Evolutionary conservation across 2,797 vertebrate genomes (phyloP).

Genomic region (Nyctalus aviator): DNA sequence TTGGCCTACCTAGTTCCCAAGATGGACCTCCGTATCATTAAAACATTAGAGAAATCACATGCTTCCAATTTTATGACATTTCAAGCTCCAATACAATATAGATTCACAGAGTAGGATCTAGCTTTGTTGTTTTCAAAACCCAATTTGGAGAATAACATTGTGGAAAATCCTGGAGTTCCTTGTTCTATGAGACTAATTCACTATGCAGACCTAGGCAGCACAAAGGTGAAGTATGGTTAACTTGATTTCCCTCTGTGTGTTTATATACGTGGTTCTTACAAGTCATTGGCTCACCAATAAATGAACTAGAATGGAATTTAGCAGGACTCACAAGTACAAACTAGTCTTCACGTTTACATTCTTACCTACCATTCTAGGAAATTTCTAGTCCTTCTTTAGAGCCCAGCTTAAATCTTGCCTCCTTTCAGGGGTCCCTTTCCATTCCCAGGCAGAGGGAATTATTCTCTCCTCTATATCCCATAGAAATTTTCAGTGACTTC

Average conservation of each 20-base stretch:
- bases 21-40: not conserved
- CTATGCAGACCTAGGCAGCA: not conserved
- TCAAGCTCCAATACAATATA: no score
- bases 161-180: not conserved
- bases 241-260: not conserved
- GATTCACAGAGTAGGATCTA: not conserved
- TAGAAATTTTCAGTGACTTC: not conserved
- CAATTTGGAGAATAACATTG: not conserved
- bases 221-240: not conserved
- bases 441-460: not conserved
- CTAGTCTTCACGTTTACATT: not conserved
- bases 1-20: not conserved
- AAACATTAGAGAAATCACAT: not conserved
- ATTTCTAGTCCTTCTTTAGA: not conserved
- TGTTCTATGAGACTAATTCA: not conserved
- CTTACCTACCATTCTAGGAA: not conserved
- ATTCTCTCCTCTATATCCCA: not conserved
- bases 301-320: not conserved
- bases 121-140: not conserved
- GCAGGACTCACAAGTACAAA: not conserved
- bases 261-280: not conserved
- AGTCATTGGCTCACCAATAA: not conserved
- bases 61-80: not conserved
- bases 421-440: not conserved
- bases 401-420: not conserved